Conservation (phyloP, 37 sponge, comb jelly and placozoan species). For the Corticium candelabrum region DNA sequence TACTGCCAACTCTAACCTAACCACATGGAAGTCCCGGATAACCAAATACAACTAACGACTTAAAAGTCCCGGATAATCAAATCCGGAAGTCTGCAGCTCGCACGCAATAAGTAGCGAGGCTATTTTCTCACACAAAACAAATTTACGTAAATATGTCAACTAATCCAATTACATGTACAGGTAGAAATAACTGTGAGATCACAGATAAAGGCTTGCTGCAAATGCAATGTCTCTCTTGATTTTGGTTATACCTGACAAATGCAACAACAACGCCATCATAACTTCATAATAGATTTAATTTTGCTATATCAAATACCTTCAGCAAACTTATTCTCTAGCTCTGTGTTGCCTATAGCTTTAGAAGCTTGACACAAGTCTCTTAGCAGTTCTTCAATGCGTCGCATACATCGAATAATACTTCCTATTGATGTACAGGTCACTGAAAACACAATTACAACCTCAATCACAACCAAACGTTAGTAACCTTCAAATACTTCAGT, state of each 20-base stretch:
- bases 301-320: conserved; percentile 39
- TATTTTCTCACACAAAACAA: too few relatives aligned
- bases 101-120: too few relatives aligned
- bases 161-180: too few relatives aligned
- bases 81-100: too few relatives aligned
- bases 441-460: neutral
- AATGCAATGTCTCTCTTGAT: conserved; percentile 99
- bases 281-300: neutral
- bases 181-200: too few relatives aligned
- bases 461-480: neutral
- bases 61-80: too few relatives aligned
- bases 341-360: conserved; percentile 91
- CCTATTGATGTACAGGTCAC: conserved; percentile 14
- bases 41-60: too few relatives aligned
- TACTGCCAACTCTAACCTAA: too few relatives aligned
- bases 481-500: conserved; percentile 85
- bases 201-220: conserved; percentile 97
- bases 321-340: conserved; percentile 87
- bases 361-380: conserved; percentile 95
- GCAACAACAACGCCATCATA: too few relatives aligned
- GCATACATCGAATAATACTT: conserved; percentile 91
- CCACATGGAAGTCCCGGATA: too few relatives aligned
- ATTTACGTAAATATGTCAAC: too few relatives aligned
- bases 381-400: conserved; percentile 88
- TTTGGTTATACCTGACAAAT: conserved; percentile 56